These are phyloP conservation scores for Turnix velox DNA, from an alignment of 2,113 vertebrate genomes.

Conservation along the genomic window DNA sequence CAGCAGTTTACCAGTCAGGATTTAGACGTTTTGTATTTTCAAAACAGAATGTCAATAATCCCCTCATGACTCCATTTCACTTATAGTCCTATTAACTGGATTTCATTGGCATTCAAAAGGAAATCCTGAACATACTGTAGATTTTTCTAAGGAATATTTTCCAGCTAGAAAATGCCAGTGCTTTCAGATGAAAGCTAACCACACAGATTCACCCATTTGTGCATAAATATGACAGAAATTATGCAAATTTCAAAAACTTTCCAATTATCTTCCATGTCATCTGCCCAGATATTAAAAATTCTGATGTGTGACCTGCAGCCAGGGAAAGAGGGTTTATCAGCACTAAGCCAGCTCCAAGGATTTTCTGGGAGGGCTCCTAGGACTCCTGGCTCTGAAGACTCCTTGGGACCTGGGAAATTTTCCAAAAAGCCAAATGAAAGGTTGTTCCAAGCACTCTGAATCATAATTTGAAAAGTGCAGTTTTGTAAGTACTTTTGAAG, in stretches of 20 bases:
- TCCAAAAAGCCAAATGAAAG: neutral
- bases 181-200: neutral
- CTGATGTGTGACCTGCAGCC: neutral
- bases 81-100: constrained; percentile 12
- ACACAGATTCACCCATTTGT: neutral
- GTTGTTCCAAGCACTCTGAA: neutral
- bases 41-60: constrained; percentile 22
- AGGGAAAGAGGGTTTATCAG: neutral
- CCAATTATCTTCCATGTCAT: neutral
- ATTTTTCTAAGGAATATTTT: neutral
- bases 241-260: neutral
- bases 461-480: neutral
- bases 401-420: neutral
- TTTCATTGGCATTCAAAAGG: neutral
- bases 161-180: neutral
- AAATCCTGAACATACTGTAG: neutral
- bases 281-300: neutral
- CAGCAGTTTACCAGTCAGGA: constrained; percentile 4
- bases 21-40: neutral
- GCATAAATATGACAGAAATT: neutral
- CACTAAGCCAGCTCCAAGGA: neutral
- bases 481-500: neutral
- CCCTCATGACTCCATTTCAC: neutral
- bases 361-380: neutral
- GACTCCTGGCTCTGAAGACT: neutral